Evolutionary conservation across 2,113 vertebrate species (phyloP).

Genomic region (Setophaga petechia): DNA sequence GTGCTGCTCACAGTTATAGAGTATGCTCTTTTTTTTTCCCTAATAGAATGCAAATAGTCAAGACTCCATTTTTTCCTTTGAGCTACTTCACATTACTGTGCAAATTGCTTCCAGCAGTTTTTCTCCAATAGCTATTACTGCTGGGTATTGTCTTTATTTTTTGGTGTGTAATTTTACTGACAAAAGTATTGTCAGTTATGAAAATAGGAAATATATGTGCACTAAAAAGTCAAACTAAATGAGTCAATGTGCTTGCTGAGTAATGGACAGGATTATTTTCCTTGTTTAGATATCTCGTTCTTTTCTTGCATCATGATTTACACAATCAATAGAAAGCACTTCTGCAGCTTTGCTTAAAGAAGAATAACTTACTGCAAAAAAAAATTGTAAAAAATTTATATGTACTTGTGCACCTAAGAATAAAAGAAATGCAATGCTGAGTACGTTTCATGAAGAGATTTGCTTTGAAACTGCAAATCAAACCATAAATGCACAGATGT

Average conservation of each 20-base stretch:
- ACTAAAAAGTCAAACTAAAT: background rate
- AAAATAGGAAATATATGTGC: background rate
- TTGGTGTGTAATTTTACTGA: background rate
- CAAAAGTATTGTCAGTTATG: background rate
- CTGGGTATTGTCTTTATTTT: background rate
- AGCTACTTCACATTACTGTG: background rate
- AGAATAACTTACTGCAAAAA: background rate
- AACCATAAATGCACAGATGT: constrained; percentile 65
- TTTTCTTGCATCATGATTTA: background rate
- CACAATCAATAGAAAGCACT: background rate
- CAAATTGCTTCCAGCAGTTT: background rate
- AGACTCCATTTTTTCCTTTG: background rate
- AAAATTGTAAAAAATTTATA: background rate
- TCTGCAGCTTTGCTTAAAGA: background rate
- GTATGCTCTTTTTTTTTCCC: no score
- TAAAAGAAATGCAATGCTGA: background rate
- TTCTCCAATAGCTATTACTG: background rate
- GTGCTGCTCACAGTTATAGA: background rate
- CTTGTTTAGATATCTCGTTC: background rate
- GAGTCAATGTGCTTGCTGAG: background rate
- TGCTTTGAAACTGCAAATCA: constrained; percentile 51
- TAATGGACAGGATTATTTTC: background rate
- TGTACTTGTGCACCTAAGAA: background rate
- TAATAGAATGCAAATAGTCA: background rate
- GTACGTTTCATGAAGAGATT: background rate